Percentiles rank a stretch among this genome's conserved stretches.
phyloP scores from a whole-genome alignment of 2,113 vertebrate genomes.

The Campylomormyrus tamandua region DNA sequence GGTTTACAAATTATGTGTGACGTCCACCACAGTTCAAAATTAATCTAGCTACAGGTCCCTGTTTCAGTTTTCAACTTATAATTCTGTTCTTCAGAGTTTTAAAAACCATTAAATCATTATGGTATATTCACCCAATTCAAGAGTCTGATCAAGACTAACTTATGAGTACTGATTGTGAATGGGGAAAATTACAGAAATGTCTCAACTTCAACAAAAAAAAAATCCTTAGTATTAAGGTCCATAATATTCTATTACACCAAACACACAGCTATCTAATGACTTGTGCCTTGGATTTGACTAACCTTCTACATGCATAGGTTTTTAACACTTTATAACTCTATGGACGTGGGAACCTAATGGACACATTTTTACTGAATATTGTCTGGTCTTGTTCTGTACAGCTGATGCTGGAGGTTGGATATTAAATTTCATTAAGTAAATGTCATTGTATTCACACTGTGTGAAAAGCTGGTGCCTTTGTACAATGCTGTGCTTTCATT shows the following conservation, averaged over 20 bases:
- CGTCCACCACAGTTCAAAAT: not conserved
- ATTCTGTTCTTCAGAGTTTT: not conserved
- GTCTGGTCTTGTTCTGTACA: not conserved
- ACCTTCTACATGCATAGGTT: not conserved
- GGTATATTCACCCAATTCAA: not conserved
- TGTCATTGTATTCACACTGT: not conserved
- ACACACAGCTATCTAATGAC: not conserved
- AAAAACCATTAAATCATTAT: not conserved
- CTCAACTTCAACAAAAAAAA: not conserved
- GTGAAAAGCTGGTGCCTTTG: not conserved
- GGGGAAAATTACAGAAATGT: not conserved
- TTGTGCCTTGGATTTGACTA: not conserved
- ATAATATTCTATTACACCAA: not conserved
- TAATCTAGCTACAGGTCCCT: not conserved
- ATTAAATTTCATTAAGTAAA: not conserved
- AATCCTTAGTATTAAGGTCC: not conserved
- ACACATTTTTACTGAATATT: not conserved
- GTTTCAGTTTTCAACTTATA: not conserved
- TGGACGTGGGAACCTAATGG: not conserved
- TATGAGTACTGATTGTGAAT: not conserved
- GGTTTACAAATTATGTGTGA: not conserved
- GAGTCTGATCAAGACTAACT: not conserved
- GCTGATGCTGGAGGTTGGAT: not conserved
- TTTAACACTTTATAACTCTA: not conserved
- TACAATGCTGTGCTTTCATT: not conserved